Base-by-base conservation (phyloP, 2,888 invertebrate genomes). In the Terebella lapidaria region DNA sequence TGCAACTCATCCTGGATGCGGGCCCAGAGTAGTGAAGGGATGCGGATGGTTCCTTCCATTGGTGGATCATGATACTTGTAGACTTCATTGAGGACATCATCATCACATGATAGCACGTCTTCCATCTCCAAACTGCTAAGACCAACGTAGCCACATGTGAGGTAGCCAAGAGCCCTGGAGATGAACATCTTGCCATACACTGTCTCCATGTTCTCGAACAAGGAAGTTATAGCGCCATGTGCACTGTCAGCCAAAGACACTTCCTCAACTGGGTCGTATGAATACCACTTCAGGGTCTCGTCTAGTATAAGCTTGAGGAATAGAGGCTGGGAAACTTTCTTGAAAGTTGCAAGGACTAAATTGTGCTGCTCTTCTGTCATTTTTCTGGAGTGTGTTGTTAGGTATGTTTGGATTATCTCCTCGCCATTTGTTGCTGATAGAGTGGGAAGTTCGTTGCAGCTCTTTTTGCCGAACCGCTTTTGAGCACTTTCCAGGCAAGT, bases 11-110 rank as follows among this genome's bases (percentile, higher is more conserved):
- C 45, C n/a, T 22, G 27, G 24, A 76, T 56, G 1, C 67, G 56
- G 2, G 71, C 60, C 71, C 74, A 74, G 27, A 71, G 59, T 18
- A 65, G 63, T 2, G 71, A 63, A 20, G 76, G 76, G 26, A 69
- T 57, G 26, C 69, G 57, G 26, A 69, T 56, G 22, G 60, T 56
- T 22, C 64, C 69, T 26, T 62, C 58, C 25, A 67, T 49, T 27
- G 69, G 69, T 20, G 69, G 69, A 46, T 69, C 67, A 55, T 69
- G 69, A 56, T 69, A 69, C 47, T 59, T 63, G 54, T 70, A 69
- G 22, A 69, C 67, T 30, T 68, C 67, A 61, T 64, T 65, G 28
- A 70, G 61, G 15, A 70, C 69, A 27, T 63, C 58, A 55, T 70
- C 67, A 42, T 66, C 63, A 47, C 67, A 68, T 5, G 66, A 70